Percentiles rank a stretch among this genome's conserved stretches.
Evolutionary conservation across 1,140 invertebrate genomes (phyloP).

Genomic region (Polypedilum pembai): DNA sequence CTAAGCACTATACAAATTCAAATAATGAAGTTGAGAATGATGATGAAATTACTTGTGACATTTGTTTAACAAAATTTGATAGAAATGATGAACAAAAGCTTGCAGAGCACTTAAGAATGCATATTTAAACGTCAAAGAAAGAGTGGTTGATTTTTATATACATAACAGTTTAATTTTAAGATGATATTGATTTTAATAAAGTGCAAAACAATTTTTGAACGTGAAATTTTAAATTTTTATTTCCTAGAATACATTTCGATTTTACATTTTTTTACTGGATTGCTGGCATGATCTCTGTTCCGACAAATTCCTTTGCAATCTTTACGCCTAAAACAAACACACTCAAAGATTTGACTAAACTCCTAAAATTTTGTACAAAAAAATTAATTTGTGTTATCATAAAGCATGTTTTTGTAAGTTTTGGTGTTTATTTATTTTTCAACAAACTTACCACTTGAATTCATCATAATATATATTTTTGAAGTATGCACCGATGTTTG

Average conservation of each 20-base stretch:
- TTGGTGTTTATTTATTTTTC: conserved; percentile 32
- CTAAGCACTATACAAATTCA: background rate
- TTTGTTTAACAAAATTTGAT: background rate
- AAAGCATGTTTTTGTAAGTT: conserved; percentile 31
- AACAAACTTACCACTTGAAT: conserved; percentile 46
- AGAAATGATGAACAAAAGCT: background rate
- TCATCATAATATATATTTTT: conserved; percentile 47
- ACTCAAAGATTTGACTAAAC: conserved; percentile 58
- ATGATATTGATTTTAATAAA: background rate
- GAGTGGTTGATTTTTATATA: background rate
- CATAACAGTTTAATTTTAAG: background rate
- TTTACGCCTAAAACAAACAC: conserved; percentile 58
- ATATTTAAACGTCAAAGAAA: background rate
- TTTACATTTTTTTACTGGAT: conserved; percentile 41
- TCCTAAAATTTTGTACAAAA: conserved; percentile 48
- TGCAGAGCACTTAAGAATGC: background rate
- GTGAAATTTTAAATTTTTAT: background rate
- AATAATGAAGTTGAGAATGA: background rate
- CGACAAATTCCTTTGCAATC: conserved; percentile 58
- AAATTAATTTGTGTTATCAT: conserved; percentile 29
- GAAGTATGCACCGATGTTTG: conserved; percentile 38
- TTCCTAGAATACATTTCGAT: background rate
- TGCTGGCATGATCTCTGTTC: conserved; percentile 55
- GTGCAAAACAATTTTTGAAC: background rate
- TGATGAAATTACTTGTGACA: background rate